Conservation (phyloP, 2,113 vertebrate genomes). For the Tilapia sparmanii region DNA sequence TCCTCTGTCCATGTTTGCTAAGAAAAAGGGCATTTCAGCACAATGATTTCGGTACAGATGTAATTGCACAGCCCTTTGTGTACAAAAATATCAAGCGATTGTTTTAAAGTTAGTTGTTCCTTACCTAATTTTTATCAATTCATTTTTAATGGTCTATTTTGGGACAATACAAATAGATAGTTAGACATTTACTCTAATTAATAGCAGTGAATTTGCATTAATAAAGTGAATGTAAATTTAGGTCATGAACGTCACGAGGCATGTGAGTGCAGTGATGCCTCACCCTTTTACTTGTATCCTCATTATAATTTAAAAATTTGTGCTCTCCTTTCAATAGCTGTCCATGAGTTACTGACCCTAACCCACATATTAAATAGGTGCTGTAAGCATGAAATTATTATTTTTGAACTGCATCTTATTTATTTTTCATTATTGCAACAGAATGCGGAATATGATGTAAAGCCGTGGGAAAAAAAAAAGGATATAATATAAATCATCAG, state of each 20-base stretch:
- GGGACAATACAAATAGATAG: neutral
- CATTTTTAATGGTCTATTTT: neutral
- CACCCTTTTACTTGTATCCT: neutral
- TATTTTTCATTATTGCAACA: neutral
- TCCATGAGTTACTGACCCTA: constrained; percentile 19
- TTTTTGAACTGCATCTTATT: neutral
- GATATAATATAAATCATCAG: neutral
- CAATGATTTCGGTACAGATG: neutral
- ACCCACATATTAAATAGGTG: constrained; percentile 11
- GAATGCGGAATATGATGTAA: neutral
- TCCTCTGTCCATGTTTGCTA: constrained; percentile 10
- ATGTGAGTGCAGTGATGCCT: constrained; percentile 21
- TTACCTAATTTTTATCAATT: neutral
- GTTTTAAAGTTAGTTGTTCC: neutral
- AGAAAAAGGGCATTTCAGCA: neutral
- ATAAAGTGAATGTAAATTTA: constrained; percentile 20
- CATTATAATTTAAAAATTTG: constrained; percentile 38
- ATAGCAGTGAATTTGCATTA: neutral
- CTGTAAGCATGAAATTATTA: neutral
- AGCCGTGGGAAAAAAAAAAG: neutral
- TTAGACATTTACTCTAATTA: constrained; percentile 17
- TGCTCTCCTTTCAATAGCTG: neutral
- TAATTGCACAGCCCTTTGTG: neutral
- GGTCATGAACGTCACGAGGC: neutral
- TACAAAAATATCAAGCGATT: neutral